Conservation (phyloP, 1,140 invertebrate genomes). For the Dryas iulia region DNA sequence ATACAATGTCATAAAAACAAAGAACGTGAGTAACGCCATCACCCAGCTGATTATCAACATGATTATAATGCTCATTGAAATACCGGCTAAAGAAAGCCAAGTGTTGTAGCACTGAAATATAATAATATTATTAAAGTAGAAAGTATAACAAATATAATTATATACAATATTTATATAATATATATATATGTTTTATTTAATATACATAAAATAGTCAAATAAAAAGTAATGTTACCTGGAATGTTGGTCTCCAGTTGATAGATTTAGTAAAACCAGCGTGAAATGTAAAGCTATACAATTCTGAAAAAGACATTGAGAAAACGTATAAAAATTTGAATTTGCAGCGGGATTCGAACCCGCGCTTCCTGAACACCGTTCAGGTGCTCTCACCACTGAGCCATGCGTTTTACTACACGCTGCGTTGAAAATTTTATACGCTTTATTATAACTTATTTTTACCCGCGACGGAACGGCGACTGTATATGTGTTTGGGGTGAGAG, state of each 20-base stretch:
- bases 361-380: too few species aligned
- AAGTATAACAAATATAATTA: slow-evolving; percentile 1
- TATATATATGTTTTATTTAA: not conserved
- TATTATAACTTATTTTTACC: too few species aligned
- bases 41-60: slow-evolving; percentile 97
- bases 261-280: slow-evolving; percentile 92
- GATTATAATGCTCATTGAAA: slow-evolving; percentile 91
- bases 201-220: not conserved
- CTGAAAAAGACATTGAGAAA: too few species aligned
- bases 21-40: slow-evolving; percentile 92
- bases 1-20: slow-evolving; percentile 91
- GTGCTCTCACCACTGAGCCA: too few species aligned
- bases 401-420: too few species aligned
- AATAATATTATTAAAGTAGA: too few species aligned
- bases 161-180: not conserved
- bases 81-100: slow-evolving; percentile 93
- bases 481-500: too few species aligned
- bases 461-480: too few species aligned
- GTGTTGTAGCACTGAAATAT: slow-evolving; percentile 91
- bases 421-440: too few species aligned
- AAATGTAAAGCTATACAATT: too few species aligned
- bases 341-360: too few species aligned
- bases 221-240: slow-evolving; percentile 82
- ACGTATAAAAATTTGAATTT: too few species aligned
- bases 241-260: slow-evolving; percentile 92